Evolutionary conservation across 2,113 vertebrate genomes (phyloP).

Genomic region (Carassius auratus): DNA sequence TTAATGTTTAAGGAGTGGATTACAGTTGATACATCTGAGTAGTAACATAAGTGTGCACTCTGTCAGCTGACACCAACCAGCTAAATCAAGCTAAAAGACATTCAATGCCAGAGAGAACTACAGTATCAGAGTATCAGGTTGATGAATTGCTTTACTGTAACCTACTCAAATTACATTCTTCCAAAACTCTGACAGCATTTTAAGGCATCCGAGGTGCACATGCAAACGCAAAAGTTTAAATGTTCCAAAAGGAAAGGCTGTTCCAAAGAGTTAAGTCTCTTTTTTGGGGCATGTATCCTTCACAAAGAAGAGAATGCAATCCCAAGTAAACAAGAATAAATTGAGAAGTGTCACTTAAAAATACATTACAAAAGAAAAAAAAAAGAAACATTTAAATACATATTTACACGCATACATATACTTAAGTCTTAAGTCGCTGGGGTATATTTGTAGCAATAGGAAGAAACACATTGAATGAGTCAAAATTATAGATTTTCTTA

Average conservation of each 20-base stretch:
- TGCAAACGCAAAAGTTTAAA: background rate
- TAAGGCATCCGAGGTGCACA: background rate
- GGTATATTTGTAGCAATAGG: too few relatives aligned
- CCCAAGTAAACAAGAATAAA: too few relatives aligned
- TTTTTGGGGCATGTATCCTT: too few relatives aligned
- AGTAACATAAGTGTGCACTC: conserved; percentile 7
- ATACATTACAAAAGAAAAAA: too few relatives aligned
- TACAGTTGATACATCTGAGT: background rate
- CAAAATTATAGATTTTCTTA: too few relatives aligned
- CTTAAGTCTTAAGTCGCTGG: too few relatives aligned
- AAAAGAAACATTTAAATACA: too few relatives aligned
- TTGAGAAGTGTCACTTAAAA: too few relatives aligned
- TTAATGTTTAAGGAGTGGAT: background rate
- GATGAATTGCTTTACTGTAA: conserved; percentile 36
- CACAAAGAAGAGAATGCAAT: too few relatives aligned
- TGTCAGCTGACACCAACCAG: conserved; percentile 11
- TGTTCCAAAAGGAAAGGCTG: background rate
- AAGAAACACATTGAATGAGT: too few relatives aligned
- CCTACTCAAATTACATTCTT: conserved; percentile 28
- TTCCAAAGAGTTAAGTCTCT: background rate
- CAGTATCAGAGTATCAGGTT: conserved; percentile 1
- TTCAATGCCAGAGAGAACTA: conserved; percentile 12
- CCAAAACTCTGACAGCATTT: background rate
- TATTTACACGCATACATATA: too few relatives aligned
- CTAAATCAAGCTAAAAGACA: conserved; percentile 20